Percentiles rank a stretch among this genome's conserved stretches.
Conservation (phyloP, 2,888 invertebrate genomes). For the Lochmaea capreae region DNA sequence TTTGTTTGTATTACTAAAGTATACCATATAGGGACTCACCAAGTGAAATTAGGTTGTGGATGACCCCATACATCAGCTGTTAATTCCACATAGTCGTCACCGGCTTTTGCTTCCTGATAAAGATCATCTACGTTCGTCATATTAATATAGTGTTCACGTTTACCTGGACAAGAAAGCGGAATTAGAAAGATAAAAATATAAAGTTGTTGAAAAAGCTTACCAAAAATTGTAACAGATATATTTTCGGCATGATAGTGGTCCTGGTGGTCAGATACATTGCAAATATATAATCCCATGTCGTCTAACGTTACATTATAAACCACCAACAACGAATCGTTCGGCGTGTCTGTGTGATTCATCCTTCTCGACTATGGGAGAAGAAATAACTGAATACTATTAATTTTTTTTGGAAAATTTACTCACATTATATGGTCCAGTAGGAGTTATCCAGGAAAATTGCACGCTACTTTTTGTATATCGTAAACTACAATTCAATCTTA, state of each 20-base stretch:
- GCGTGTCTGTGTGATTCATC: slow-evolving; percentile 22
- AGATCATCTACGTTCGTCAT: slow-evolving; percentile 59
- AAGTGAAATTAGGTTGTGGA: slow-evolving; percentile 68
- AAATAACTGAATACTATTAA: not conserved
- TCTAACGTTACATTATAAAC: slow-evolving; percentile 49
- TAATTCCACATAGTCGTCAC: slow-evolving; percentile 65
- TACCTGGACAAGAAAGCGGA: slow-evolving; percentile 48
- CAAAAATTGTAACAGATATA: slow-evolving; percentile 49
- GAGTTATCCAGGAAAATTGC: slow-evolving; percentile 3
- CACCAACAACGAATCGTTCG: slow-evolving; percentile 39
- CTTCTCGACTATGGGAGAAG: not conserved
- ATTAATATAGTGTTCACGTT: slow-evolving; percentile 56
- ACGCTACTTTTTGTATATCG: not conserved
- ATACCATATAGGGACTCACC: slow-evolving; percentile 61
- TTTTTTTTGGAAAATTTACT: not conserved
- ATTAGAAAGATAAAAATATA: not conserved
- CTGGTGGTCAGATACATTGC: slow-evolving; percentile 56
- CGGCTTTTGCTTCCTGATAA: slow-evolving; percentile 56
- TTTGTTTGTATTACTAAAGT: too few species aligned
- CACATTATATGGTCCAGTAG: slow-evolving; percentile 4
- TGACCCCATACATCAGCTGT: slow-evolving; percentile 69
- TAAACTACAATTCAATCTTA: slow-evolving; percentile 8
- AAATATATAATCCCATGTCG: slow-evolving; percentile 59
- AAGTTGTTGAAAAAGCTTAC: slow-evolving; percentile 41
- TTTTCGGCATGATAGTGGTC: slow-evolving; percentile 43